These are phyloP conservation scores for Aphaenogaster floridana DNA, from an alignment of 1,140 invertebrate species.

Conservation along the genomic window DNA sequence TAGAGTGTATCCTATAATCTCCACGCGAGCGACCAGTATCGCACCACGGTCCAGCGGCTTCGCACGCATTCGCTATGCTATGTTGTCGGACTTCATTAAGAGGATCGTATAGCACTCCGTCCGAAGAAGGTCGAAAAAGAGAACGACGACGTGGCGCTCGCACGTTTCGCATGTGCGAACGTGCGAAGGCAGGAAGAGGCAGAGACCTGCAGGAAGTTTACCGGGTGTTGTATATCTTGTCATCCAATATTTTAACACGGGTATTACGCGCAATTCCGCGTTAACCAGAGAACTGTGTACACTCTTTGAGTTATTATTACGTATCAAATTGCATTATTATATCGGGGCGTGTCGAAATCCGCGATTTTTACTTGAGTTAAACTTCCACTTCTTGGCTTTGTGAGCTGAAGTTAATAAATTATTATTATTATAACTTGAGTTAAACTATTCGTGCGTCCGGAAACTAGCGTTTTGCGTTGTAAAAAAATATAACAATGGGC, in stretches of 20 bases:
- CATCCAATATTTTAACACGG: conserved; percentile 57
- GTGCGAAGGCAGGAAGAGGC: conserved; percentile 18
- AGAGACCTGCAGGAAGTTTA: conserved; percentile 36
- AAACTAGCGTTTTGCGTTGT: neutral
- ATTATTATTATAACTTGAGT: neutral
- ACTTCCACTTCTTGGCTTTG: too few species aligned
- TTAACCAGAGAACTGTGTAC: conserved; percentile 43
- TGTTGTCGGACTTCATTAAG: conserved; percentile 76
- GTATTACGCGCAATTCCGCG: conserved; percentile 38
- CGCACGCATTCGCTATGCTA: conserved; percentile 58
- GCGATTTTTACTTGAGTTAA: neutral
- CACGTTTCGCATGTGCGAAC: neutral
- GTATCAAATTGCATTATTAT: conserved; percentile 9
- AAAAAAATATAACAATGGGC: neutral
- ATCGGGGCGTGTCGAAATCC: neutral
- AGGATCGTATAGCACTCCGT: conserved; percentile 72
- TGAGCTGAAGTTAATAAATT: too few species aligned
- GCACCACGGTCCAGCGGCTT: conserved; percentile 63
- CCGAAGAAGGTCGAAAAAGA: conserved; percentile 64
- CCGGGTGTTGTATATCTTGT: conserved; percentile 50
- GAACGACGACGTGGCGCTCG: conserved; percentile 23
- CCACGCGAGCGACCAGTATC: conserved; percentile 47
- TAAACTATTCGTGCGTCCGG: neutral
- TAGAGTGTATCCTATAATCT: conserved; percentile 69
- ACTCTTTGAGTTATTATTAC: conserved; percentile 30